phyloP scores from a whole-genome alignment of 1,140 invertebrate species.

The Solenopsis invicta region DNA sequence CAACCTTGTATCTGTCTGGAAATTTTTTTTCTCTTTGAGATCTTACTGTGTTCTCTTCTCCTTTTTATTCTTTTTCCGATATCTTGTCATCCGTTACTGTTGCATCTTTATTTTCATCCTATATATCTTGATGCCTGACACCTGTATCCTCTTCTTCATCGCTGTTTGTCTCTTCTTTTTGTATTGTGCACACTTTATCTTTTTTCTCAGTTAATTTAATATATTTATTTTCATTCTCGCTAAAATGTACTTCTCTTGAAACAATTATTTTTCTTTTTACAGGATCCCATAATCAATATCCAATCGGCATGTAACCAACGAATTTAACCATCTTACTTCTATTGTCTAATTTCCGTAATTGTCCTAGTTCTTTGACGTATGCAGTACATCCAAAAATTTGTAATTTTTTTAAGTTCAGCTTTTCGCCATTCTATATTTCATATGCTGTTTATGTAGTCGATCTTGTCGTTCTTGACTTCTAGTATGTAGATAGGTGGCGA shows the following conservation, averaged over 20 bases:
- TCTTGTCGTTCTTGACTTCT: neutral
- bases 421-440: neutral
- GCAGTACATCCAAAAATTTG: neutral
- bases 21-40: no score
- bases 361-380: neutral
- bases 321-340: neutral
- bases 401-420: neutral
- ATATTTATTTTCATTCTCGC: neutral
- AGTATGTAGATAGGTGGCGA: neutral
- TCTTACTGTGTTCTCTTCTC: no score
- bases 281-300: neutral
- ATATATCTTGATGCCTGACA: no score
- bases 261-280: neutral
- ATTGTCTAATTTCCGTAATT: neutral
- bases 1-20: no score
- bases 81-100: no score
- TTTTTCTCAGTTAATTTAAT: no score
- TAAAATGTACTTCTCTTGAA: neutral
- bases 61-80: no score
- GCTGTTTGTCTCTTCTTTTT: no score
- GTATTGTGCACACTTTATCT: no score
- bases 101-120: no score
- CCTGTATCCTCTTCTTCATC: no score
- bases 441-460: no score
- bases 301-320: conserved; percentile 1